These are phyloP conservation scores for Semaprochilodus insignis DNA, from an alignment of 2,797 vertebrate genomes.

Conservation along the genomic window DNA sequence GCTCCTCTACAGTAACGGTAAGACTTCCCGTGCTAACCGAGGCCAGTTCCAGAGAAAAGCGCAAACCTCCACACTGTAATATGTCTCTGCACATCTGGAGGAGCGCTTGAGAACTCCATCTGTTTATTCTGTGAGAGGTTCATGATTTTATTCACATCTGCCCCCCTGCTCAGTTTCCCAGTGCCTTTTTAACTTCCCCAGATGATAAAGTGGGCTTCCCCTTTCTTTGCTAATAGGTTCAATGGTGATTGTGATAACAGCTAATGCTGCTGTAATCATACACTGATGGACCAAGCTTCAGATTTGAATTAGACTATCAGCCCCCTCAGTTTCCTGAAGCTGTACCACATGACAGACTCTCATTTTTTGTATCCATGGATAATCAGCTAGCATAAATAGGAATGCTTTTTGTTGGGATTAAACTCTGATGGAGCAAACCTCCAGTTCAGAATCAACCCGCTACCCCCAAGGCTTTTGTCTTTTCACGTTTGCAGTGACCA, in stretches of 20 bases:
- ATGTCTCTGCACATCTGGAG: conserved; percentile 56
- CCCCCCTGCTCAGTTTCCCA: conserved; percentile 39
- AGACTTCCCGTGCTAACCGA: conserved; percentile 47
- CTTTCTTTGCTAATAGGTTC: background rate
- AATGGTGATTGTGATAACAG: background rate
- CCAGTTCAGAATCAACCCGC: too few species aligned
- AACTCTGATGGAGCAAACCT: too few species aligned
- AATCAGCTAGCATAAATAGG: too few species aligned
- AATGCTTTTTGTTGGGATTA: too few species aligned
- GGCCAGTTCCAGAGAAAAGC: background rate
- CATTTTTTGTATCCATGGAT: too few species aligned
- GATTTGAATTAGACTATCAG: background rate
- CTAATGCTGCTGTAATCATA: background rate
- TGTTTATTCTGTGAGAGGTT: conserved; percentile 51
- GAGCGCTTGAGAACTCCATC: conserved; percentile 48
- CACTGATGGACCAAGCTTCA: background rate
- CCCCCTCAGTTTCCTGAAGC: background rate
- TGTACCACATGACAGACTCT: background rate
- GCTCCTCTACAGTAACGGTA: conserved; percentile 94
- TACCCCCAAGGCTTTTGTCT: too few species aligned
- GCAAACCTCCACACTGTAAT: conserved; percentile 39
- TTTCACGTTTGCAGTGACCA: too few species aligned
- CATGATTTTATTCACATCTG: conserved; percentile 57
- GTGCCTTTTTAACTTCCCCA: conserved; percentile 7
- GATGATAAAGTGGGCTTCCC: background rate